A percentile compares a stretch with the other conserved stretches of the same genome.
phyloP scores from a whole-genome alignment of 2,888 invertebrate genomes.

The Caenorhabditis afra region DNA sequence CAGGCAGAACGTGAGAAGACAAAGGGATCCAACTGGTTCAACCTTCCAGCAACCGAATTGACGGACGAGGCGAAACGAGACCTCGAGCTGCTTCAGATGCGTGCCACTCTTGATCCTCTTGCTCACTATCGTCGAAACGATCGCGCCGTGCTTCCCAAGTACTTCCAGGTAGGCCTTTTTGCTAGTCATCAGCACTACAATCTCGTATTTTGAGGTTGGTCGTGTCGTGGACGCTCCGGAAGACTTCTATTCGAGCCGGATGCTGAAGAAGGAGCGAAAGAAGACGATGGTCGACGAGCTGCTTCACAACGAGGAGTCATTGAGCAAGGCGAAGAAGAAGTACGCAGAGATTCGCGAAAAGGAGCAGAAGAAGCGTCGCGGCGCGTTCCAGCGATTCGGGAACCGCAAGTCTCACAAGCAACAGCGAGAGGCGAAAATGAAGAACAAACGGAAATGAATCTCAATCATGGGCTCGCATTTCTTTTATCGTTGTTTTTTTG shows the following conservation, averaged over 20 bases:
- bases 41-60: constrained; percentile 89
- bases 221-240: constrained; percentile 87
- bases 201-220: constrained; percentile 82
- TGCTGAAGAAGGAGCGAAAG: constrained; percentile 91
- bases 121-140: constrained; percentile 93
- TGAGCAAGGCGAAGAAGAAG: constrained; percentile 58
- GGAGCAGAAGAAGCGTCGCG: constrained; percentile 58
- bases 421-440: constrained; percentile 53
- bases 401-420: constrained; percentile 50
- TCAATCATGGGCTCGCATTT: not conserved
- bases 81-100: constrained; percentile 92
- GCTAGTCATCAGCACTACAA: too few species aligned
- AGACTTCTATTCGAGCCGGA: constrained; percentile 89
- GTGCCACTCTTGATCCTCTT: constrained; percentile 90
- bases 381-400: constrained; percentile 62
- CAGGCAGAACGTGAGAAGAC: constrained; percentile 88
- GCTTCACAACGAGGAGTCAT: constrained; percentile 83
- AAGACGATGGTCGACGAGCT: constrained; percentile 94
- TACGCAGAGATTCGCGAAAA: constrained; percentile 57
- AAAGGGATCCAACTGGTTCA: constrained; percentile 91
- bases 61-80: constrained; percentile 89
- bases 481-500: constrained; percentile 1
- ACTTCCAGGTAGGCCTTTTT: constrained; percentile 88
- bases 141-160: constrained; percentile 91
- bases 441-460: constrained; percentile 46